Evolutionary conservation across 2,888 invertebrate genomes (phyloP).

Genomic region (Laothoe populi): DNA sequence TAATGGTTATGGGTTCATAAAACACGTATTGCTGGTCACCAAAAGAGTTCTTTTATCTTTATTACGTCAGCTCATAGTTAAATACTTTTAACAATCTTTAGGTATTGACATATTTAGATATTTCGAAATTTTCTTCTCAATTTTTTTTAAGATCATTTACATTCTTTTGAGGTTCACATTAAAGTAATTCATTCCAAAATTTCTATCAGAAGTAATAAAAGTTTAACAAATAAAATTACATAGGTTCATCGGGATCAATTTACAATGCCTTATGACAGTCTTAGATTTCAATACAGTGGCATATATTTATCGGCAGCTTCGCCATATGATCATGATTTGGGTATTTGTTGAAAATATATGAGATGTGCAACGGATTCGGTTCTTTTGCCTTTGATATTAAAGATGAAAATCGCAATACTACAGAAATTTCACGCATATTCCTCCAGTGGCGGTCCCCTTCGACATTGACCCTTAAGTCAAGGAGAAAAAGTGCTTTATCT

Average conservation of each 20-base stretch:
- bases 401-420: slow-evolving; percentile 53
- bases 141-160: slow-evolving; percentile 16
- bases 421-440: slow-evolving; percentile 66
- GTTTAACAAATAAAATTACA: slow-evolving; percentile 62
- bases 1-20: slow-evolving; percentile 81
- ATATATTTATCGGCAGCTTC: slow-evolving; percentile 74
- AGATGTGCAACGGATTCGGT: slow-evolving; percentile 46
- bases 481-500: slow-evolving; percentile 65
- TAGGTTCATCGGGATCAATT: slow-evolving; percentile 65
- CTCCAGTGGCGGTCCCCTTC: slow-evolving; percentile 56
- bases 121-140: slow-evolving; percentile 3
- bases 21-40: slow-evolving; percentile 68
- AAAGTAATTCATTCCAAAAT: slow-evolving; percentile 24
- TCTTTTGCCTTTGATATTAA: slow-evolving; percentile 51
- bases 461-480: slow-evolving; percentile 63
- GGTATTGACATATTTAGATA: slow-evolving; percentile 20
- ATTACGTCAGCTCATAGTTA: slow-evolving; percentile 33
- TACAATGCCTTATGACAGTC: slow-evolving; percentile 73
- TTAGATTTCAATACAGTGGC: slow-evolving; percentile 77
- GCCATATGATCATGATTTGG: slow-evolving; percentile 76
- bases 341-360: slow-evolving; percentile 70
- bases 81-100: slow-evolving; percentile 22
- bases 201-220: slow-evolving; percentile 50
- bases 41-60: slow-evolving; percentile 60
- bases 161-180: slow-evolving; percentile 14